phyloP scores from a whole-genome alignment of 2,113 vertebrate genomes.

The Semicossyphus pulcher region DNA sequence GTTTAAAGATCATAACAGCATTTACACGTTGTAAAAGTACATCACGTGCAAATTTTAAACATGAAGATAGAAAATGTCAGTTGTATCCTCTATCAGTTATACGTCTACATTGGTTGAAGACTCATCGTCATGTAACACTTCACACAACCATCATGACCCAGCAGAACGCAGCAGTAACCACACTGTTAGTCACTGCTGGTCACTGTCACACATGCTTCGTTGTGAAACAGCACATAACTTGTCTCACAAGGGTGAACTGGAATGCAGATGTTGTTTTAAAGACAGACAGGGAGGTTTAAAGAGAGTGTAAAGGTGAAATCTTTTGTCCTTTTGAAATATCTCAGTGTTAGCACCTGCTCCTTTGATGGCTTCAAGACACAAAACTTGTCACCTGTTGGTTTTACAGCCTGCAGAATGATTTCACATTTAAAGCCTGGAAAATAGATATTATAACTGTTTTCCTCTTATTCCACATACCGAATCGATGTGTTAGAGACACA shows the following conservation, averaged over 20 bases:
- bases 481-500: too few species aligned
- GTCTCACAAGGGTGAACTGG: background rate
- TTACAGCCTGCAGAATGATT: background rate
- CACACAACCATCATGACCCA: background rate
- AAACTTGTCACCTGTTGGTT: background rate
- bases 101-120: background rate
- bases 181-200: conserved; percentile 1
- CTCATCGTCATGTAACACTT: background rate
- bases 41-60: too few species aligned
- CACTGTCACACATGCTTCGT: background rate
- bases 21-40: too few species aligned
- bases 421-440: background rate
- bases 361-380: background rate
- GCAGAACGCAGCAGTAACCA: background rate
- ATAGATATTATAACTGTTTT: background rate
- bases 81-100: too few species aligned
- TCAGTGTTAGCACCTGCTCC: background rate
- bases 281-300: background rate
- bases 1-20: too few species aligned
- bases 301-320: background rate
- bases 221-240: background rate
- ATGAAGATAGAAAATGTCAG: too few species aligned
- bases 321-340: background rate
- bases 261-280: background rate
- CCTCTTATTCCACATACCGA: too few species aligned